Evolutionary conservation across 2,113 vertebrate genomes (phyloP), one percentile per base, ranked within the genome.

Genomic region (Entelurus aequoreus): DNA sequence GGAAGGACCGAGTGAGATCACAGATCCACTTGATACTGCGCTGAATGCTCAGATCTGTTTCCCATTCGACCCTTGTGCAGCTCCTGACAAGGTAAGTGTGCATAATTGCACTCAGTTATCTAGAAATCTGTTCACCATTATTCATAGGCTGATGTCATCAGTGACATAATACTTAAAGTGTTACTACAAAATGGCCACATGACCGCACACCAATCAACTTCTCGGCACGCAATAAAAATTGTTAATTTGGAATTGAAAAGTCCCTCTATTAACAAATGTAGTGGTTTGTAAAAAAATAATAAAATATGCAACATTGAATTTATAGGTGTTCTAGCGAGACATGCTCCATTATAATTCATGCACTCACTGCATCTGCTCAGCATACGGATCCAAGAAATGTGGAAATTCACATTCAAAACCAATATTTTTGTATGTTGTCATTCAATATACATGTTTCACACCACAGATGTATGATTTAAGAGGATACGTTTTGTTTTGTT

Each of bases 31-130:
- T 5, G 56, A 60, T 49, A 47, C 46, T 66, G 60, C 59, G 52
- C 52, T 70, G 74, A 79, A 73, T 73, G 62, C 69, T 71, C 28
- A 62, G 52, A 78, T 84, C 86, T 90, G 89, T 81, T 89, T 84
- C 77, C 55, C 68, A 81, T 89, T 84, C 80, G 55, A 56, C 72
- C 54, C 40, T 13, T 52, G 60, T 52, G 60, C 52, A 61, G 67
- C 58, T 54, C 57, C 74, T 77, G 86, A 87, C 85, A 84, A 72
- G 79, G 63, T 78, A 83, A 90, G 79, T 75, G 68, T 73, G 67
- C 62, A 61, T 74, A 80, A 77, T 65, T 65, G 71, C 78, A 66
- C 63, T 68, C 73, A 72, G 74, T 82, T 76, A 75, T 83, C 83
- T 67, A 19, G 63, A 76, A 79, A 82, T 82, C 74, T 85, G 78